phyloP scores from a whole-genome alignment of 2,113 vertebrate species.

The Pelecanus crispus region DNA sequence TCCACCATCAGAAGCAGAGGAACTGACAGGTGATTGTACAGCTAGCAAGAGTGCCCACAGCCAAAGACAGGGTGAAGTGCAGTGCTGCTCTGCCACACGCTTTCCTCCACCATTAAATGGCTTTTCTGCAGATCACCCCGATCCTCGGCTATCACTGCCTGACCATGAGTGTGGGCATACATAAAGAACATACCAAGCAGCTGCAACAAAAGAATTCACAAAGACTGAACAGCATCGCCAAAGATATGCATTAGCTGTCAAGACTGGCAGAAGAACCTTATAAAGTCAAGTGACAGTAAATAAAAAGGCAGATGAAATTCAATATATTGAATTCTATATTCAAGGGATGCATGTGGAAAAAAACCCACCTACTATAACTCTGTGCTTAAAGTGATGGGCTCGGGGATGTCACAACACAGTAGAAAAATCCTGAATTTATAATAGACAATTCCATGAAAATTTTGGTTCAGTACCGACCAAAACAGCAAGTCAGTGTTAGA shows the following conservation, averaged over 20 bases:
- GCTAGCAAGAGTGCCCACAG: not conserved
- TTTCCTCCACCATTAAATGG: not conserved
- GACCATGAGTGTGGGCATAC: not conserved
- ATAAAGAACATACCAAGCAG: not conserved
- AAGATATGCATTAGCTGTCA: not conserved
- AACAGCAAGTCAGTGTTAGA: not conserved
- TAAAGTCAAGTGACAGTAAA: not conserved
- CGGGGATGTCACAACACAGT: not conserved
- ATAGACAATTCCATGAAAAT: not conserved
- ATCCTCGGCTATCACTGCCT: not conserved
- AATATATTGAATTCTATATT: not conserved
- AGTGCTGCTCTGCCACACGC: fast-evolving
- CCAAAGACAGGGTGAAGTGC: not conserved
- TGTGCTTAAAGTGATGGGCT: not conserved
- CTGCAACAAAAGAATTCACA: not conserved
- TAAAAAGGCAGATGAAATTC: not conserved
- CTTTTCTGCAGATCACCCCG: not conserved
- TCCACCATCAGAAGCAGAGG: not conserved
- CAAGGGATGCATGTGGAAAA: not conserved
- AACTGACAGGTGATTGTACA: not conserved
- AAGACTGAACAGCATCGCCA: not conserved
- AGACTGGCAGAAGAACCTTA: not conserved
- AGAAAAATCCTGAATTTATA: not conserved
- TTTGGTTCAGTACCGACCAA: not conserved
- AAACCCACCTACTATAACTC: not conserved